Base-by-base conservation (phyloP, 2,113 vertebrate species). In the Macroglossus sobrinus region DNA sequence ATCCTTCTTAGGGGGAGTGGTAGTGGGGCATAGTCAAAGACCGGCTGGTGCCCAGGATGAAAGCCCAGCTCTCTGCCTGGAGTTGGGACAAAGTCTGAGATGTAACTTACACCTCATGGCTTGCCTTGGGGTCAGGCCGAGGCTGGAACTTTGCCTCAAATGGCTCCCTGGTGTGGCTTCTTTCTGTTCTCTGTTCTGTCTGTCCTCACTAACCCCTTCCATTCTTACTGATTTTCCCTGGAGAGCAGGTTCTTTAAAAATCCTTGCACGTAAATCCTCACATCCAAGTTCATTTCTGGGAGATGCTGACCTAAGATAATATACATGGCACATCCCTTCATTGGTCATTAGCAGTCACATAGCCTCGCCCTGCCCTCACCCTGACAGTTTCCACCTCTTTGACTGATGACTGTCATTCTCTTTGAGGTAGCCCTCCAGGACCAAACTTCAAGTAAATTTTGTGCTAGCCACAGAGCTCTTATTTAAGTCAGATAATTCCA, bases 341-440 rank as follows among this genome's bases (percentile, higher is more conserved):
- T 3, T 38, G 30, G 50, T 28, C 50, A 69, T 1, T n/a, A 53
- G 50, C 15, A 80, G 78, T 7, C 64, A 22, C 11, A n/a, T 2
- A 4, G 7, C 5, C 21, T 15, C 4, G 15, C 59, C 3, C 12
- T 6, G 0, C 12, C 16, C 9, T 63, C 12, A 3, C 7, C 78
- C 24, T 53, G 5, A 18, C 19, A 13, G 4, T 38, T n/a, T 43
- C 33, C 26, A 35, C 61, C 1, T 50, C n/a, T 69, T 79, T 38
- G 76, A 53, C 30, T 45, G 35, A 47, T 1, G 38, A 24, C 13
- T 47, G 24, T 47, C 79, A 26, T 66, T 84, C 69, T 47, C n/a
- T 68, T 50, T 40, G 59, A 84, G 63, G 61, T 19, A 59, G 57
- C 33, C 57, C 59, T 47, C 33, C 26, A 21, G 57, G 47, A 66